Percentiles rank a stretch among this genome's conserved stretches.
These are phyloP conservation scores for Bombus sibiricus DNA, from an alignment of 1,140 invertebrate genomes.

Conservation along the genomic window DNA sequence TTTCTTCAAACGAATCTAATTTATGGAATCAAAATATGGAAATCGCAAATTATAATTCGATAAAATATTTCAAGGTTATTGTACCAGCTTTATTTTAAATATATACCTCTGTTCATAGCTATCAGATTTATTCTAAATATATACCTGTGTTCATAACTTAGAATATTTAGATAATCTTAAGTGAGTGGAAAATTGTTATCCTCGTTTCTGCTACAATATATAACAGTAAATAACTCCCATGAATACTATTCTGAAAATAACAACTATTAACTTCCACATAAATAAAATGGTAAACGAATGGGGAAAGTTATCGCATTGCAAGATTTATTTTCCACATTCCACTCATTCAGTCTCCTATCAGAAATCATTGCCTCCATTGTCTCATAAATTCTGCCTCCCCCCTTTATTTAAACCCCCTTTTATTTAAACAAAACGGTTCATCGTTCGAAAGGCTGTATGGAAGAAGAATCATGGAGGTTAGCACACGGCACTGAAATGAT, in stretches of 20 bases:
- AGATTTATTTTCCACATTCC: neutral
- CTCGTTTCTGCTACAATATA: neutral
- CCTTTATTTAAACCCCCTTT: neutral
- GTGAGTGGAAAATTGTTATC: neutral
- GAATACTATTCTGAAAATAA: neutral
- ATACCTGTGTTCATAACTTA: too few species aligned
- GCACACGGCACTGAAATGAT: constrained; percentile 25
- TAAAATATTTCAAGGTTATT: neutral
- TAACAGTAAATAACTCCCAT: neutral
- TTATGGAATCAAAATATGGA: neutral
- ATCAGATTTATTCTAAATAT: too few species aligned
- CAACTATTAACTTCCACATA: neutral
- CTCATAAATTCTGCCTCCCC: neutral
- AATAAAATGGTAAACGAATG: neutral
- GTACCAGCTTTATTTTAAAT: too few species aligned
- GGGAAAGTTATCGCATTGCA: neutral
- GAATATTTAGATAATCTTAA: too few species aligned
- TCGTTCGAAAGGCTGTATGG: neutral
- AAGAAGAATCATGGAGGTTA: constrained; percentile 13
- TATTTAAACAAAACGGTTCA: constrained; percentile 31
- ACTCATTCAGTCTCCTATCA: neutral
- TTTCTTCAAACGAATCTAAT: neutral
- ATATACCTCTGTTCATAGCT: too few species aligned
- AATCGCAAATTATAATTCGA: neutral
- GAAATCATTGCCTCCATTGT: neutral